Evolutionary conservation across 2,797 vertebrate species (phyloP).

Genomic region (Melanotaenia boesemani): DNA sequence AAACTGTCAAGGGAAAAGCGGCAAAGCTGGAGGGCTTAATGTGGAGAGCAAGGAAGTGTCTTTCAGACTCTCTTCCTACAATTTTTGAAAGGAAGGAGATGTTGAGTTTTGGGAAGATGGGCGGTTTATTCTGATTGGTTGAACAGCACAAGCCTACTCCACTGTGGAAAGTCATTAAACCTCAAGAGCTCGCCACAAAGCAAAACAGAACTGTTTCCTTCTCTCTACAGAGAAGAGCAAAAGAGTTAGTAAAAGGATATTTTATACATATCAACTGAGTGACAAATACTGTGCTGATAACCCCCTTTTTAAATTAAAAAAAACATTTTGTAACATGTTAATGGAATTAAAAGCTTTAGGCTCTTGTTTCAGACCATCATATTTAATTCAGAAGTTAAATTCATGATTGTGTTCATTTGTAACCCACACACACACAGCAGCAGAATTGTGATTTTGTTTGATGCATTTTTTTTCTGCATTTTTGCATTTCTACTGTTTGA

Average conservation of each 20-base stretch:
- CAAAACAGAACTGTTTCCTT: not conserved
- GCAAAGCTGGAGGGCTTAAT: constrained; percentile 28
- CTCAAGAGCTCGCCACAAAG: constrained; percentile 16
- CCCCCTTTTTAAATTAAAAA: not conserved
- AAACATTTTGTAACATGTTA: not conserved
- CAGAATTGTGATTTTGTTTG: not conserved
- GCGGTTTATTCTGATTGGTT: constrained; percentile 32
- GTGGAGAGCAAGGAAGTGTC: constrained; percentile 21
- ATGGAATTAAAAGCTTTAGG: not conserved
- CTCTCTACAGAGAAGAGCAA: not conserved
- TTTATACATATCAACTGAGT: not conserved
- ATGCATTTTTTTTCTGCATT: not conserved
- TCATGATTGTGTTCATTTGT: not conserved
- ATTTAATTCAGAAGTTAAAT: not conserved
- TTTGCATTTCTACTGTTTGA: not conserved
- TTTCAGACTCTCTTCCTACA: constrained; percentile 40
- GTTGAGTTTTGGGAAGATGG: not conserved
- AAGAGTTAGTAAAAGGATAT: constrained; percentile 5
- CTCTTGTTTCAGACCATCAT: not conserved
- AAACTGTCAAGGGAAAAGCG: constrained; percentile 40
- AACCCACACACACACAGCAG: not conserved
- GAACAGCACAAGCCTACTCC: not conserved
- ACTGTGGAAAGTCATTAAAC: constrained; percentile 7
- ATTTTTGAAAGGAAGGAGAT: constrained; percentile 10
- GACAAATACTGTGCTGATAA: not conserved